phyloP scores from a whole-genome alignment of 2,888 invertebrate species.

The Cephalotes varians region DNA sequence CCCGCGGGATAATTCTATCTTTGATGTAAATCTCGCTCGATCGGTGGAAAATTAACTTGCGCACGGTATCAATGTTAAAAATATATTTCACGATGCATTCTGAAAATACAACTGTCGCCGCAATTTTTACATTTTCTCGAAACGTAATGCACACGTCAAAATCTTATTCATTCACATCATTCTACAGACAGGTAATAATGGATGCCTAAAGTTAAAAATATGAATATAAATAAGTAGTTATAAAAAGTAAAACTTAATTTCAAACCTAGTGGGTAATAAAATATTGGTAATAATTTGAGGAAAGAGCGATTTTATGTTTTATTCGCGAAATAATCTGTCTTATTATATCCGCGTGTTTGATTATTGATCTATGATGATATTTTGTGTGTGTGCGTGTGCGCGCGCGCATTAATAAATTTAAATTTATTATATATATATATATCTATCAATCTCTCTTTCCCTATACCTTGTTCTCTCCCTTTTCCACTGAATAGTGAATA shows the following conservation, averaged over 20 bases:
- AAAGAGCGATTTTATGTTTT: not conserved
- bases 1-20: constrained; percentile 38
- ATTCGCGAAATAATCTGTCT: not conserved
- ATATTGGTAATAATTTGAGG: not conserved
- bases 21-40: constrained; percentile 63
- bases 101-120: not conserved
- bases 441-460: no score
- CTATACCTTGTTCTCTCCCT: no score
- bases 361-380: constrained; percentile 1
- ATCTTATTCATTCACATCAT: not conserved
- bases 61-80: not conserved
- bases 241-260: not conserved
- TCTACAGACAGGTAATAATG: not conserved
- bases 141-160: not conserved
- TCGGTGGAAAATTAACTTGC: constrained; percentile 57
- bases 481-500: no score
- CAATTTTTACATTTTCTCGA: not conserved
- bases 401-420: not conserved
- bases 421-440: not conserved
- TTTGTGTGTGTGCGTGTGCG: no score
- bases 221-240: not conserved
- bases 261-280: not conserved
- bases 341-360: not conserved
- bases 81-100: not conserved
- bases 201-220: not conserved